A percentile compares a stretch with the other conserved stretches of the same genome.
These are phyloP conservation scores for Lindbergichthys nudifrons DNA, from an alignment of 2,797 vertebrate genomes.

Conservation along the genomic window DNA sequence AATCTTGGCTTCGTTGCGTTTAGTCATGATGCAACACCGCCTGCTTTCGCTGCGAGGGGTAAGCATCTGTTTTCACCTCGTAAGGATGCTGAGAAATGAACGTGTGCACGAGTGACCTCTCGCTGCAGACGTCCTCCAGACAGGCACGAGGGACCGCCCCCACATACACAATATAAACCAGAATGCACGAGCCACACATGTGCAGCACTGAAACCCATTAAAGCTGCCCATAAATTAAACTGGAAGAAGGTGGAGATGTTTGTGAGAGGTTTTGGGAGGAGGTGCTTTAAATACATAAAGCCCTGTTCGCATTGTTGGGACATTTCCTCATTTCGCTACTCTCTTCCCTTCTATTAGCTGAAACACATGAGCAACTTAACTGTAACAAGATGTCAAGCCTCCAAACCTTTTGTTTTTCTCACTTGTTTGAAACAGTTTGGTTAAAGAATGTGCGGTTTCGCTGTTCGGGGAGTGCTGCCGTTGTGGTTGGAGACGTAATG, in stretches of 20 bases:
- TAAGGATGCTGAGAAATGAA: conserved; percentile 42
- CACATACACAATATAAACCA: conserved; percentile 17
- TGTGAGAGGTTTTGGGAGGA: conserved; percentile 39
- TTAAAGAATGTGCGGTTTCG: conserved; percentile 16
- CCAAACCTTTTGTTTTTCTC: conserved; percentile 32
- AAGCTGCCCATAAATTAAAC: conserved; percentile 33
- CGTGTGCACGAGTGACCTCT: conserved; percentile 46
- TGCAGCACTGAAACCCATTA: conserved; percentile 30
- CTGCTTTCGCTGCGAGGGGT: conserved; percentile 42
- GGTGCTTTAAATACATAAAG: conserved; percentile 1
- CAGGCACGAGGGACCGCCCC: conserved; percentile 35
- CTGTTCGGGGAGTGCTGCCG: conserved; percentile 16
- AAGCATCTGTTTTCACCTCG: conserved; percentile 70
- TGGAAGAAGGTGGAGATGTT: conserved; percentile 34
- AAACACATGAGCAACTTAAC: background rate
- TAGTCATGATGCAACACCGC: conserved; percentile 56
- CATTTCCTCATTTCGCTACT: conserved; percentile 19
- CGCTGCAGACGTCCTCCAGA: conserved; percentile 52
- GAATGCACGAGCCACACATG: conserved; percentile 31
- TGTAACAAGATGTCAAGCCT: conserved; percentile 27
- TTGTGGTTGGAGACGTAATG: conserved; percentile 42
- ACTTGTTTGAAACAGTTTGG: conserved; percentile 31
- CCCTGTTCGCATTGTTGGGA: conserved; percentile 6
- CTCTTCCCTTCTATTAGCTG: background rate
- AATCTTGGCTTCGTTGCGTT: conserved; percentile 30